Percentiles rank a stretch among this genome's conserved stretches.
These are phyloP conservation scores for Acestrorhynchus altus DNA, from an alignment of 2,797 vertebrate genomes.

Conservation along the genomic window DNA sequence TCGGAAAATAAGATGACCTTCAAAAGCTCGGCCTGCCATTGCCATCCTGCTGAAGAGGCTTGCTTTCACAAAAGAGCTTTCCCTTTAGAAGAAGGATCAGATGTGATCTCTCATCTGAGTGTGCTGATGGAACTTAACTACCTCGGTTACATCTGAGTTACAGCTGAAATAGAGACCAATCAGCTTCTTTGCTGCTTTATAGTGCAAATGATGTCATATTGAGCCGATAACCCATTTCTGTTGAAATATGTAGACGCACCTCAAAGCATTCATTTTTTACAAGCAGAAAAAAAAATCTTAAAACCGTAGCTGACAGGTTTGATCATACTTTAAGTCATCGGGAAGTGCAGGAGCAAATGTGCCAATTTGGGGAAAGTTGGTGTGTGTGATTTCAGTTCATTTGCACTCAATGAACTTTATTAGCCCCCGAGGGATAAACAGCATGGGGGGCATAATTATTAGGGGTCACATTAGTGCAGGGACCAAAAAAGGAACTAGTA, in stretches of 20 bases:
- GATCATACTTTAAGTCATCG: constrained; percentile 36
- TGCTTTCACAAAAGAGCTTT: not conserved
- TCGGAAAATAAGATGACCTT: not conserved
- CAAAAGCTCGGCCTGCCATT: not conserved
- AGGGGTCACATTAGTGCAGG: not conserved
- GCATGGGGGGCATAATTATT: constrained; percentile 7
- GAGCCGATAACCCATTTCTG: constrained; percentile 32
- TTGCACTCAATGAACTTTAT: constrained; percentile 10
- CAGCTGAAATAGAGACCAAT: constrained; percentile 6
- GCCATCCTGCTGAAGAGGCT: not conserved
- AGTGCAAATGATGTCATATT: constrained; percentile 47
- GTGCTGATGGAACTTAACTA: not conserved
- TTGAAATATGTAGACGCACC: constrained; percentile 33
- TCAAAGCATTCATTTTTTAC: constrained; percentile 13
- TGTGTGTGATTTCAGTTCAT: constrained; percentile 19
- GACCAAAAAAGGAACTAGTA: not conserved
- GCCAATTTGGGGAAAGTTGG: constrained; percentile 29
- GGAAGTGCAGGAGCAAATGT: constrained; percentile 41
- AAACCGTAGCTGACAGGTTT: constrained; percentile 14
- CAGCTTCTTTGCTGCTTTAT: constrained; percentile 45
- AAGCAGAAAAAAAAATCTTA: not conserved
- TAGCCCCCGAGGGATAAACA: constrained; percentile 12
- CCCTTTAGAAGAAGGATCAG: not conserved
- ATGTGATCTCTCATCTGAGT: not conserved
- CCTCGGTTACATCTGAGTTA: not conserved